These are phyloP conservation scores for Mya arenaria DNA, from an alignment of 1,140 invertebrate species.

Conservation along the genomic window DNA sequence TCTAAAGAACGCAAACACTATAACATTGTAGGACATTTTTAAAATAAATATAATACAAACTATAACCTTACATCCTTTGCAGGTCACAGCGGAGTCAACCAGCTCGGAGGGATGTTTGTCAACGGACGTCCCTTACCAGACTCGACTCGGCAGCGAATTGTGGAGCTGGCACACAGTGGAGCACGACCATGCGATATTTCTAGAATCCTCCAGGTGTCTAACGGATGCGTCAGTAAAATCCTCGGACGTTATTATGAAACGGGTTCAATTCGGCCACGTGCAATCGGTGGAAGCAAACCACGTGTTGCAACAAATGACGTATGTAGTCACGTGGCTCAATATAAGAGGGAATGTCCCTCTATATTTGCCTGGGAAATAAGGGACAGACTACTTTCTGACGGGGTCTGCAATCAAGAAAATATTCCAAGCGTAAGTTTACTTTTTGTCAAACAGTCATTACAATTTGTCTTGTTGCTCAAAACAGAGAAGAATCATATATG, in stretches of 20 bases:
- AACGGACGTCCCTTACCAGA: conserved; percentile 94
- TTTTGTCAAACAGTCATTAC: background rate
- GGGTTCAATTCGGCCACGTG: conserved; percentile 95
- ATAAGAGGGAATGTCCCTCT: conserved; percentile 98
- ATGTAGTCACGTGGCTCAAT: conserved; percentile 95
- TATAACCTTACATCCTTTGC: conserved; percentile 22
- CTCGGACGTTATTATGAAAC: conserved; percentile 93
- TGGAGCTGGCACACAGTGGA: conserved; percentile 95
- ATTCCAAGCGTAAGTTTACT: conserved; percentile 97
- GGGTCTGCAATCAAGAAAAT: conserved; percentile 97
- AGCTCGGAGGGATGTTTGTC: conserved; percentile 95
- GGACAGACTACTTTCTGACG: conserved; percentile 95
- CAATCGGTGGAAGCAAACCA: conserved; percentile 96
- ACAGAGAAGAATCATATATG: no score
- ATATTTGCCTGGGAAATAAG: conserved; percentile 99
- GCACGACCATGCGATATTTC: conserved; percentile 98
- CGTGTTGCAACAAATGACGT: conserved; percentile 97
- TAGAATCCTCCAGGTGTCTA: conserved; percentile 94
- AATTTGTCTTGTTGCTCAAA: no score
- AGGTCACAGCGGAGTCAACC: conserved; percentile 89
- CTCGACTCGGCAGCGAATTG: conserved; percentile 91
- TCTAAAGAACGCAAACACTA: no score
- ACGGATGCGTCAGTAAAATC: conserved; percentile 98
- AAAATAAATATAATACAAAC: no score
- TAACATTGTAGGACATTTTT: no score